These are phyloP conservation scores for Spinibarbus caldwelli DNA, from an alignment of 2,797 vertebrate genomes.

Conservation along the genomic window DNA sequence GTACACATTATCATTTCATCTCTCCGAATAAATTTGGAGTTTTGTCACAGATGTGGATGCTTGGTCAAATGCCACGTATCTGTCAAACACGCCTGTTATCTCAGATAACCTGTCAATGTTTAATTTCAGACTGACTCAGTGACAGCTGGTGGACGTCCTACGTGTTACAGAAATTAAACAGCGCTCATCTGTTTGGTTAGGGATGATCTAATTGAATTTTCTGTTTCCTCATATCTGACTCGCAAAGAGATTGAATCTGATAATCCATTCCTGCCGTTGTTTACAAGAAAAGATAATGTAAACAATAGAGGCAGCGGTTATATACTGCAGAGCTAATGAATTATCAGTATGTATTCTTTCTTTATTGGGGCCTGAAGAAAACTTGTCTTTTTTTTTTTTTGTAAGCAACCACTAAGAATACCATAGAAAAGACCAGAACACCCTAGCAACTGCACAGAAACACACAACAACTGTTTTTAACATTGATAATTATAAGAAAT, in stretches of 20 bases:
- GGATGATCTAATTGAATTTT: slow-evolving; percentile 43
- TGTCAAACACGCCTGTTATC: slow-evolving; percentile 51
- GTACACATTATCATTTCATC: slow-evolving; percentile 5
- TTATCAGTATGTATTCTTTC: not conserved
- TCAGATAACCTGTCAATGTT: slow-evolving; percentile 31
- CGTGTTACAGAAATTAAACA: slow-evolving; percentile 30
- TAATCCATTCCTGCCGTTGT: slow-evolving; percentile 38
- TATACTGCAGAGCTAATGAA: slow-evolving; percentile 13
- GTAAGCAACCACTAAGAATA: not conserved
- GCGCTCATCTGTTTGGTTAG: slow-evolving; percentile 42
- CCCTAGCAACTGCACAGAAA: slow-evolving; percentile 7
- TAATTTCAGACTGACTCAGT: slow-evolving; percentile 29
- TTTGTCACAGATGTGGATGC: slow-evolving; percentile 43
- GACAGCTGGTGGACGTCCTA: slow-evolving; percentile 36
- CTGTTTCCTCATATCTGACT: slow-evolving; percentile 24
- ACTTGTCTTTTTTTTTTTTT: not conserved
- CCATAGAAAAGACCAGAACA: not conserved
- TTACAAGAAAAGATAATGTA: slow-evolving; percentile 27
- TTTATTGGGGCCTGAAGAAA: not conserved
- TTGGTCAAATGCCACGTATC: slow-evolving; percentile 52
- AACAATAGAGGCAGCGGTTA: not conserved
- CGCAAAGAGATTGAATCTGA: slow-evolving; percentile 21
- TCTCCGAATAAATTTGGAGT: not conserved
- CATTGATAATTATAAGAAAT: not conserved
- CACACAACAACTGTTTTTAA: not conserved